phyloP scores from a whole-genome alignment of 2,888 invertebrate species.

The Chalcosyrphus nemorum region DNA sequence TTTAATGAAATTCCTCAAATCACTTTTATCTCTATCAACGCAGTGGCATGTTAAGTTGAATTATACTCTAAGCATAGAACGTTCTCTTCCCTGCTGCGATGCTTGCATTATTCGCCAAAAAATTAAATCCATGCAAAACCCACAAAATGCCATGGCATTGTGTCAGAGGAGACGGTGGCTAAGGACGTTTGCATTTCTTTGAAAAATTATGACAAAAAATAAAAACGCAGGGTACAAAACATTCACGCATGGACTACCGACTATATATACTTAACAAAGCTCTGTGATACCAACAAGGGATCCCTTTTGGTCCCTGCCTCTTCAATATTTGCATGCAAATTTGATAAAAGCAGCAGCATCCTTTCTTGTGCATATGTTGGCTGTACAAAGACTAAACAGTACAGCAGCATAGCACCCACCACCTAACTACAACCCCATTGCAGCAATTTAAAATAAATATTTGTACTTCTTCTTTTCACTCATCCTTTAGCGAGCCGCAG shows the following conservation, averaged over 20 bases:
- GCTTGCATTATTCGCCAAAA: slow-evolving; percentile 44
- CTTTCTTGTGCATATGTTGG: slow-evolving; percentile 35
- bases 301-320: slow-evolving; percentile 50
- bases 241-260: slow-evolving; percentile 61
- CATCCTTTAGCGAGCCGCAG: neutral
- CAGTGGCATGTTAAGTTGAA: slow-evolving; percentile 26
- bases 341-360: slow-evolving; percentile 63
- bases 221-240: slow-evolving; percentile 20
- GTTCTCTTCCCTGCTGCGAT: slow-evolving; percentile 31
- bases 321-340: slow-evolving; percentile 71
- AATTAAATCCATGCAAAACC: slow-evolving; percentile 25
- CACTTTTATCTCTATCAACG: slow-evolving; percentile 30
- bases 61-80: slow-evolving; percentile 51
- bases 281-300: slow-evolving; percentile 29
- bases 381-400: slow-evolving; percentile 9
- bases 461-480: slow-evolving; percentile 32
- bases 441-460: slow-evolving; percentile 69
- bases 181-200: slow-evolving; percentile 49
- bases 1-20: slow-evolving; percentile 30
- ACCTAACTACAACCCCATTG: slow-evolving; percentile 20
- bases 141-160: slow-evolving; percentile 8
- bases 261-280: slow-evolving; percentile 51
- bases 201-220: slow-evolving; percentile 55
- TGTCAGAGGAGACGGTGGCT: neutral
- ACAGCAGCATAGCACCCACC: neutral